phyloP scores from a whole-genome alignment of 2,888 invertebrate species.

The Carpatolechia fugitivella region DNA sequence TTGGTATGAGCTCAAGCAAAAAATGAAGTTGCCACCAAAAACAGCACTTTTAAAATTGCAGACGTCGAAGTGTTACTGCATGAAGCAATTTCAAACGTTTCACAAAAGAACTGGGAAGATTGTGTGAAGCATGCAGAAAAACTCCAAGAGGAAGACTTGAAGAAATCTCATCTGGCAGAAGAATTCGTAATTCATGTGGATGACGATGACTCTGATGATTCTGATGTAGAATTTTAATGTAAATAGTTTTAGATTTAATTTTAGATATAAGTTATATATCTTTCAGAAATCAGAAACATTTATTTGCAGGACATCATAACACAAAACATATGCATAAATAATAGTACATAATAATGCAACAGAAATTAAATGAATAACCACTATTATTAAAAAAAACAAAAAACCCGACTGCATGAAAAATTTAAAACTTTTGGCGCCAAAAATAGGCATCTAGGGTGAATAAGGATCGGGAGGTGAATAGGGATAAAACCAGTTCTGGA shows the following conservation, averaged over 20 bases:
- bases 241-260: not conserved
- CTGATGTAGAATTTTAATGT: not conserved
- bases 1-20: conserved; percentile 15
- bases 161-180: not conserved
- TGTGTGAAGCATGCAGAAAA: not conserved
- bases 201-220: not conserved
- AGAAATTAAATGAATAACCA: too few species aligned
- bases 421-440: too few species aligned
- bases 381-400: too few species aligned
- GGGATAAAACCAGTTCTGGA: too few species aligned
- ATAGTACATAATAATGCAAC: too few species aligned
- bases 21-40: not conserved
- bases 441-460: too few species aligned
- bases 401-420: too few species aligned
- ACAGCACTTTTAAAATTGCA: conserved; percentile 2
- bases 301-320: too few species aligned
- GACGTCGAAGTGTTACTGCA: not conserved
- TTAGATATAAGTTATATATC: too few species aligned
- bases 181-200: not conserved
- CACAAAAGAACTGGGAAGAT: not conserved
- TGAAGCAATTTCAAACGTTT: not conserved
- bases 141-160: not conserved
- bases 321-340: too few species aligned
- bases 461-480: too few species aligned
- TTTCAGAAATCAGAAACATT: too few species aligned